These are phyloP conservation scores for Microctenopoma steveboyesi DNA, from an alignment of 2,797 vertebrate species.

Conservation along the genomic window DNA sequence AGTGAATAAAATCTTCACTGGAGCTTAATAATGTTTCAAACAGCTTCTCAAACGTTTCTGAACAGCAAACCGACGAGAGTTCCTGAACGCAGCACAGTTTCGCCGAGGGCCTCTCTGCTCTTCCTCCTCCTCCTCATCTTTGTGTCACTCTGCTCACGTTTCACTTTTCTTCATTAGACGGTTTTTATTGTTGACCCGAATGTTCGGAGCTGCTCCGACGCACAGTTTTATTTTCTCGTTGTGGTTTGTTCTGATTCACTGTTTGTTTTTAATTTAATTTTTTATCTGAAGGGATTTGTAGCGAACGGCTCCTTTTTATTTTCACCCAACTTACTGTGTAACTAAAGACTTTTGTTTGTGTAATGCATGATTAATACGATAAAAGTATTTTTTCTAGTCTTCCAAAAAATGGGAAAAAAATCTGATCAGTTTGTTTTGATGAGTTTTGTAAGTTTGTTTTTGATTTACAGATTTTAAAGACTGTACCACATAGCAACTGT, in stretches of 20 bases:
- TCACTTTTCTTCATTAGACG: slow-evolving; percentile 83
- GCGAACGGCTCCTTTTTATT: slow-evolving; percentile 73
- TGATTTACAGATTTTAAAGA: slow-evolving; percentile 98
- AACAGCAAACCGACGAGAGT: background rate
- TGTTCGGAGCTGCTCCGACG: slow-evolving; percentile 70
- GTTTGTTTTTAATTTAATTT: slow-evolving; percentile 53
- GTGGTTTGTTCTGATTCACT: slow-evolving; percentile 71
- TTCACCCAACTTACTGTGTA: slow-evolving; percentile 85
- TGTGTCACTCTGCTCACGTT: slow-evolving; percentile 51
- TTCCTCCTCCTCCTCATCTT: background rate
- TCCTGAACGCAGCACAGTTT: slow-evolving; percentile 4
- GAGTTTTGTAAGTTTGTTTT: slow-evolving; percentile 92
- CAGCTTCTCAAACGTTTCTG: too few relatives aligned
- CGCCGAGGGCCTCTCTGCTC: too few relatives aligned
- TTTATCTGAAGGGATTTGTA: slow-evolving; percentile 76
- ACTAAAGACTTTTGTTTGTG: slow-evolving; percentile 92
- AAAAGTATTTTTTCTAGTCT: slow-evolving; percentile 99
- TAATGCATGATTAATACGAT: slow-evolving; percentile 97
- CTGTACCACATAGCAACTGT: slow-evolving; percentile 96
- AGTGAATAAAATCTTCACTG: too few relatives aligned
- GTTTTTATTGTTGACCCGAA: slow-evolving; percentile 54
- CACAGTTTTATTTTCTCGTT: slow-evolving; percentile 64
- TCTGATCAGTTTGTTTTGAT: slow-evolving; percentile 96
- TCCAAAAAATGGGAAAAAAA: slow-evolving; percentile 85
- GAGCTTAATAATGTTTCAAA: too few relatives aligned